Evolutionary conservation across 2,888 invertebrate species (phyloP).

Genomic region (Boloria euphrosyne): DNA sequence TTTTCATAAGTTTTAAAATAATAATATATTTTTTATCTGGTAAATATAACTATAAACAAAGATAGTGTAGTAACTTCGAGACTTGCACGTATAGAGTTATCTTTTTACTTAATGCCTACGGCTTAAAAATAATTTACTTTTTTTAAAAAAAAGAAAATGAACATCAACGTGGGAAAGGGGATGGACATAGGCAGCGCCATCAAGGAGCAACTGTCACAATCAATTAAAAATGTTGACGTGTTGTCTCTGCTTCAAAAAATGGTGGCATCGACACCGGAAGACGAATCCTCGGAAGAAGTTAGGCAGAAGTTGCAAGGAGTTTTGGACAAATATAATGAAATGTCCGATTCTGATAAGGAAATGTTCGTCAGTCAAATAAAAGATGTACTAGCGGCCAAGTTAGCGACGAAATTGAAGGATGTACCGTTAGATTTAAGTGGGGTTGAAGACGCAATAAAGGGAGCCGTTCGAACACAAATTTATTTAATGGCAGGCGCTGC

Average conservation of each 20-base stretch:
- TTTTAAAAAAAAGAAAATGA: conserved; percentile 38
- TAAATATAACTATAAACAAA: background rate
- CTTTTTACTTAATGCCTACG: background rate
- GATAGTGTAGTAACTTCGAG: background rate
- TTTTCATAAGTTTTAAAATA: background rate
- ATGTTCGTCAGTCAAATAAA: conserved; percentile 63
- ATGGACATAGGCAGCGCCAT: conserved; percentile 56
- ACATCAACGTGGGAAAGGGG: conserved; percentile 29
- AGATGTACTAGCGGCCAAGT: conserved; percentile 57
- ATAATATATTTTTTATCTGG: background rate
- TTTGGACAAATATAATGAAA: conserved; percentile 54
- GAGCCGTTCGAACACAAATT: conserved; percentile 57
- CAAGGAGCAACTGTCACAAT: conserved; percentile 59
- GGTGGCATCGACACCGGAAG: conserved; percentile 55
- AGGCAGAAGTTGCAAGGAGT: conserved; percentile 59
- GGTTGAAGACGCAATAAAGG: conserved; percentile 58
- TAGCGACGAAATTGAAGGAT: conserved; percentile 57
- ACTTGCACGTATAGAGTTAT: background rate
- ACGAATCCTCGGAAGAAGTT: conserved; percentile 59
- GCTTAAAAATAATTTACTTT: conserved; percentile 1
- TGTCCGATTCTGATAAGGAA: conserved; percentile 60
- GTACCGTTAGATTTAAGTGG: conserved; percentile 53
- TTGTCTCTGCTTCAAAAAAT: conserved; percentile 62
- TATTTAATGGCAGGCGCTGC: conserved; percentile 55
- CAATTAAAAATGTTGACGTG: conserved; percentile 65